These are phyloP conservation scores for Pocota personata DNA, from an alignment of 2,888 invertebrate species.

Conservation along the genomic window DNA sequence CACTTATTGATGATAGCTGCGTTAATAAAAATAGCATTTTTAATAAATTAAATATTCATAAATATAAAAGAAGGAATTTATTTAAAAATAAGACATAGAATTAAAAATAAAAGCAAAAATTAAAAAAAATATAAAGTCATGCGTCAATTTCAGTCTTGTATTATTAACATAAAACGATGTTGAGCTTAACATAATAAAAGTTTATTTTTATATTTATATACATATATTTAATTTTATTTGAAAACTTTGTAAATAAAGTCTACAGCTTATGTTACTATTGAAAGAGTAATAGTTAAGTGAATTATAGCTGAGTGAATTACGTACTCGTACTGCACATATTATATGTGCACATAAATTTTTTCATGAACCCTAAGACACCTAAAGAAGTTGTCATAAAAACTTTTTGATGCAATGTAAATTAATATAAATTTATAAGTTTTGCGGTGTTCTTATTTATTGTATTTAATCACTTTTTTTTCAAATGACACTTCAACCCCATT, in stretches of 20 bases:
- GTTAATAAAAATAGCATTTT: no score
- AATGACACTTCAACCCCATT: background rate
- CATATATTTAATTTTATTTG: no score
- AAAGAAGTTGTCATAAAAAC: slow-evolving; percentile 53
- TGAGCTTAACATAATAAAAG: no score
- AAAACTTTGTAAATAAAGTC: no score
- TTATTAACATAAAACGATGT: no score
- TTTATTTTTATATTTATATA: no score
- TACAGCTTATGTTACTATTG: no score
- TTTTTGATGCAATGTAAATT: slow-evolving; percentile 11
- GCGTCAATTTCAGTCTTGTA: background rate
- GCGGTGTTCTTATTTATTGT: background rate
- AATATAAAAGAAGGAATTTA: background rate
- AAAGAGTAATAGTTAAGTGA: no score
- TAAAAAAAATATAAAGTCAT: background rate
- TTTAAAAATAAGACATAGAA: background rate
- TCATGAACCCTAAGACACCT: background rate
- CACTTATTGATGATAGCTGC: no score
- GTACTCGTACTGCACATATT: no score
- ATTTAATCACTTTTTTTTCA: background rate
- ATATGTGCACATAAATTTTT: background rate
- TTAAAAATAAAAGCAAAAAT: background rate
- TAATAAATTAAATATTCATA: no score
- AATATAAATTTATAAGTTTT: background rate
- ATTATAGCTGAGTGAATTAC: no score